Evolutionary conservation across 2,888 invertebrate genomes (phyloP).

Genomic region (Dorcus hopei): DNA sequence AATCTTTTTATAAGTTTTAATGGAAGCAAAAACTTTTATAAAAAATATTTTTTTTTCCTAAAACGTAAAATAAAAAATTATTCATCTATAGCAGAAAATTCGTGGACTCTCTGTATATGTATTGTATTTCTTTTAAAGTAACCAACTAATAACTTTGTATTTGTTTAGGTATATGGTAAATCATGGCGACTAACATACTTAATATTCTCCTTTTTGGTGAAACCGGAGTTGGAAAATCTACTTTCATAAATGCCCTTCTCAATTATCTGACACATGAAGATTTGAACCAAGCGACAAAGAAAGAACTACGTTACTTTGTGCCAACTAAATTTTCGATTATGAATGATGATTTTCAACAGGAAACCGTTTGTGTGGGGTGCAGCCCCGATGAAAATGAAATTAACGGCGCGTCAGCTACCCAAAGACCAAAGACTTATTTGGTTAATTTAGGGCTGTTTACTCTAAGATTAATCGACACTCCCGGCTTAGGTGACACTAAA

Average conservation of each 20-base stretch:
- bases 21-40: no score
- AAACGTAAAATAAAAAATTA: no score
- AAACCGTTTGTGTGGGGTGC: slow-evolving; percentile 26
- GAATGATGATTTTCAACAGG: slow-evolving; percentile 29
- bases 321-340: slow-evolving; percentile 32
- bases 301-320: slow-evolving; percentile 31
- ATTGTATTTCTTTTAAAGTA: no score
- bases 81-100: no score
- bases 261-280: slow-evolving; percentile 36
- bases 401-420: slow-evolving; percentile 24
- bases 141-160: no score
- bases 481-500: slow-evolving; percentile 35
- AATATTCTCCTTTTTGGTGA: slow-evolving; percentile 41
- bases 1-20: no score
- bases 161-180: no score
- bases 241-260: slow-evolving; percentile 40
- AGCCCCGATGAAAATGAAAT: slow-evolving; percentile 24
- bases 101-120: no score
- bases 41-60: no score
- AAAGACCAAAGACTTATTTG: slow-evolving; percentile 65
- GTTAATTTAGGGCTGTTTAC: slow-evolving; percentile 13
- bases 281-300: slow-evolving; percentile 25
- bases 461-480: slow-evolving; percentile 39
- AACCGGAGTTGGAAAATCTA: slow-evolving; percentile 44
- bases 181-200: slow-evolving; percentile 7